Evolutionary conservation across 2,888 invertebrate species (phyloP).

Genomic region (Leptopterna dolabrata): DNA sequence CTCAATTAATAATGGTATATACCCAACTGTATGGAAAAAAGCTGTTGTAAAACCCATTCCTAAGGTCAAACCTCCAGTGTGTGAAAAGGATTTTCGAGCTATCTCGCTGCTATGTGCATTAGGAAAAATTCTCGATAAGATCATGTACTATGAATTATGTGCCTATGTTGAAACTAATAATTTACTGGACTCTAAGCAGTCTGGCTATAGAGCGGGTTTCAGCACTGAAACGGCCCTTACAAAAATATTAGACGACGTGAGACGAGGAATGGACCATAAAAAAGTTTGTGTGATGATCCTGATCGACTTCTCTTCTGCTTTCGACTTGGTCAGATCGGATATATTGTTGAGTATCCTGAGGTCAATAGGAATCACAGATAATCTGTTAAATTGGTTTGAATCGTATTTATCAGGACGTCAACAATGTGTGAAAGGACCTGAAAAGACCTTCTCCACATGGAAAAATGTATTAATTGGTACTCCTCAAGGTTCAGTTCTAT

Average conservation of each 20-base stretch:
- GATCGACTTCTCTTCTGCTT: not conserved
- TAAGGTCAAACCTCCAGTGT: not conserved
- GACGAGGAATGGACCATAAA: not conserved
- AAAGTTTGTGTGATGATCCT: not conserved
- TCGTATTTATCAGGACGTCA: not conserved
- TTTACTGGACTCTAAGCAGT: not conserved
- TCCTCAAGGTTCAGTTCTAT: not conserved
- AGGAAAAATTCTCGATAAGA: conserved; percentile 14
- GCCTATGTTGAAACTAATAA: conserved; percentile 13
- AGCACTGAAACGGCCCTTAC: conserved; percentile 7
- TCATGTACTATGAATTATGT: not conserved
- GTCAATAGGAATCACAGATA: not conserved
- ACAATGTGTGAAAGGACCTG: not conserved
- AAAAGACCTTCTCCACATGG: not conserved
- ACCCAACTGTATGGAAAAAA: conserved; percentile 12
- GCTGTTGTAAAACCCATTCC: conserved; percentile 14
- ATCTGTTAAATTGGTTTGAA: not conserved
- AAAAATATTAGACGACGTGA: not conserved
- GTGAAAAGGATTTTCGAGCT: not conserved
- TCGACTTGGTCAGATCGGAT: not conserved
- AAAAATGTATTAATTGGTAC: conserved; percentile 12
- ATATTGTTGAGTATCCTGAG: not conserved
- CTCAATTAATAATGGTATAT: not conserved
- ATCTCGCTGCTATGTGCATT: not conserved
- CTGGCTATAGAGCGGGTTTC: not conserved